Evolutionary conservation across 2,113 vertebrate species (phyloP), one percentile per base, ranked within the genome.

Genomic region (Hippocampus guttulatus): DNA sequence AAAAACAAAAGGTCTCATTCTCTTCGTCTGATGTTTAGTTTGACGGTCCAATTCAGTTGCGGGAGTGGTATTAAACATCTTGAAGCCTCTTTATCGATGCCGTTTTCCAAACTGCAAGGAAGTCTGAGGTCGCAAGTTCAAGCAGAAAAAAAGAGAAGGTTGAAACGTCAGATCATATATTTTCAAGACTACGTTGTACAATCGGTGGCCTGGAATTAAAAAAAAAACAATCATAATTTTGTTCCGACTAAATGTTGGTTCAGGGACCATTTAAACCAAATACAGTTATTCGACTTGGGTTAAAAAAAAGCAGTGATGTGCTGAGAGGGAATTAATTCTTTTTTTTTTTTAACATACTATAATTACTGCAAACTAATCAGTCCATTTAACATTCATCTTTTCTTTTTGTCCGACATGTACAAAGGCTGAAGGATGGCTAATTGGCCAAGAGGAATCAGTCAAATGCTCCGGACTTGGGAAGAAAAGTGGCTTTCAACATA

Each of bases 281-380:
- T 38, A 33, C 30, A 33, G 4, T 55, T 55, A 55, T n/a, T 0
- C 66, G 51, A 58, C 64, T 25, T 52, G 68, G 47, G 58, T 71
- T 60, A n/a, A n/a, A 71, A 74, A 82, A 60, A 62, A 45, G 57
- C 70, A 70, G 78, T 80, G 74, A 78, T 75, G 73, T 74, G 70
- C 68, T 75, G 88, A 49, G 14, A 14, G 47, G 47, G 3, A 6
- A 15, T 33, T 33, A 0, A 33, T 33, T 5, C 30, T 33, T 33
- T 38, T 38, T 38, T 38, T 38, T 38, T 38, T 38, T 38, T 38
- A 45, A 3, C 33, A 70, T 77, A 68, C 69, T 66, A 54, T 91
- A 89, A 92, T 91, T 91, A 85, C 75, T 61, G 30, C 9, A 1
- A 64, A 61, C 83, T 90, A 90, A 91, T 92, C 85, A 87, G 70